A percentile compares a stretch with the other conserved stretches of the same genome.
Conservation (phyloP, 2,888 invertebrate genomes). For the Eupsilia transversa region DNA sequence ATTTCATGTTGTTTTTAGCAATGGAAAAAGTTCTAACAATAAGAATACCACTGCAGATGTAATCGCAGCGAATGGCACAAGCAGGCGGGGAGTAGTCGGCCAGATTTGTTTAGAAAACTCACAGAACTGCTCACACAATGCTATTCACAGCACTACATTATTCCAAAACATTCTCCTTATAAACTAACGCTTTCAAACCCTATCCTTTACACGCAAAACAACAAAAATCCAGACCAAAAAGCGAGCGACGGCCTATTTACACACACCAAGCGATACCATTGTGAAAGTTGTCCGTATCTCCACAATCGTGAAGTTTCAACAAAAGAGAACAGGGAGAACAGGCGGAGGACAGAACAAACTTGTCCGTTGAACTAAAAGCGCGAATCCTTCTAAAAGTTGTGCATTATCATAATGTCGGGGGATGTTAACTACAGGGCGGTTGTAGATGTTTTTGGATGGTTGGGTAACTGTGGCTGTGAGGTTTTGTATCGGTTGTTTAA, state of each 20-base stretch:
- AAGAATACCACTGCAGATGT: neutral
- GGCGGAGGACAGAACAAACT: slow-evolving; percentile 66
- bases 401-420: slow-evolving; percentile 78
- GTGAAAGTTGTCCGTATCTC: slow-evolving; percentile 63
- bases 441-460: slow-evolving; percentile 12
- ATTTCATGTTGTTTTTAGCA: neutral
- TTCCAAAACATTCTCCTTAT: neutral
- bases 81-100: neutral
- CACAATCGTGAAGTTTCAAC: slow-evolving; percentile 75
- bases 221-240: slow-evolving; percentile 50
- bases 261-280: slow-evolving; percentile 64
- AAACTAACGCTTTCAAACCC: slow-evolving; percentile 11
- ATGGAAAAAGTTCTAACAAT: neutral
- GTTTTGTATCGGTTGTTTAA: neutral
- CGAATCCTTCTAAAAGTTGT: slow-evolving; percentile 77
- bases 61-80: neutral
- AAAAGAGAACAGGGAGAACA: slow-evolving; percentile 71
- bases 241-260: slow-evolving; percentile 59
- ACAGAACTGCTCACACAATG: neutral
- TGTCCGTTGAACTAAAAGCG: slow-evolving; percentile 74
- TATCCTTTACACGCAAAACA: slow-evolving; percentile 21
- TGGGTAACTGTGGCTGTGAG: neutral
- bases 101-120: neutral
- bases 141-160: neutral
- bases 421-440: slow-evolving; percentile 64